A percentile compares a stretch with the other conserved stretches of the same genome.
phyloP scores from a whole-genome alignment of 2,797 vertebrate species.

The Tolypeutes matacus region DNA sequence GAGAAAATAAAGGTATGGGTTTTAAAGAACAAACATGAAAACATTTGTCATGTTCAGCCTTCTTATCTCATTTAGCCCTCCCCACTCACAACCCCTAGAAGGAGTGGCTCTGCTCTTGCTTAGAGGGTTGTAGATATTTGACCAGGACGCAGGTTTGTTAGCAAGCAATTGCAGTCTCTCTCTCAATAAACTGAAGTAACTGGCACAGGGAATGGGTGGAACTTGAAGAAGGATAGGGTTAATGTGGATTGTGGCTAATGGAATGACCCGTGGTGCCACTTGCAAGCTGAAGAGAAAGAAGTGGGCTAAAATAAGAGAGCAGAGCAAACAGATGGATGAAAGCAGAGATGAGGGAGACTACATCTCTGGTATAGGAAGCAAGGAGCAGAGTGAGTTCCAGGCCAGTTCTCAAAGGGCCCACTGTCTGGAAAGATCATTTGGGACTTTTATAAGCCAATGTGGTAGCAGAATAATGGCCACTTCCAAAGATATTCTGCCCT shows the following conservation, averaged over 20 bases:
- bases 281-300: neutral
- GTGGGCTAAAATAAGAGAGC: neutral
- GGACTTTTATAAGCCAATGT: neutral
- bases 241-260: neutral
- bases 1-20: neutral
- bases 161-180: neutral
- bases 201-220: rapidly evolving
- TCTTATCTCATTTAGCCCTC: neutral
- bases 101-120: neutral
- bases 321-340: neutral
- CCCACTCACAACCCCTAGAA: neutral
- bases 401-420: neutral
- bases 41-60: neutral
- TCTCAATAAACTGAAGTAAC: neutral
- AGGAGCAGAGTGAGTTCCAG: neutral
- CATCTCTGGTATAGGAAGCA: neutral
- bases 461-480: no score
- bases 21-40: neutral
- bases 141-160: neutral
- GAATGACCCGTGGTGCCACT: neutral
- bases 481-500: neutral
- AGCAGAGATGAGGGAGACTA: neutral
- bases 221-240: neutral
- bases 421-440: no score
- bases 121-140: rapidly evolving